Percentiles rank a stretch among this genome's conserved stretches.
phyloP scores from a whole-genome alignment of 2,888 invertebrate species.

The Poecilus cupreus region DNA sequence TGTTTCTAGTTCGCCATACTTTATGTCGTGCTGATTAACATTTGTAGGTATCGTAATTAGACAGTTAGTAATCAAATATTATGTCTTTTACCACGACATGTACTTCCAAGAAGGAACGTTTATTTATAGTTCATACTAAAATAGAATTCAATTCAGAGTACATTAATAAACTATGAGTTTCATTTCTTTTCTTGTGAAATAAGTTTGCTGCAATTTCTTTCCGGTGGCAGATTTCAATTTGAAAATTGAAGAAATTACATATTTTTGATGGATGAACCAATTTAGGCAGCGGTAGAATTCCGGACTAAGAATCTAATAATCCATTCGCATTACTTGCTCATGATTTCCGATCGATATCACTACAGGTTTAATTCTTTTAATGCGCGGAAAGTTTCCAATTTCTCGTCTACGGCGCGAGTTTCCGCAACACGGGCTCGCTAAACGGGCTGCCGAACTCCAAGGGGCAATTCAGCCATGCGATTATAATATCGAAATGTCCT shows the following conservation, averaged over 20 bases:
- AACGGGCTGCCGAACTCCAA: conserved; percentile 11
- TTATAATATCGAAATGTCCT: conserved; percentile 36
- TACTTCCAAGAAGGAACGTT: too few relatives aligned
- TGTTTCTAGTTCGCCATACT: too few relatives aligned
- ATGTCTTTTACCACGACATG: too few relatives aligned
- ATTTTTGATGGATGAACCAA: conserved; percentile 34
- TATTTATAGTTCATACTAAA: too few relatives aligned
- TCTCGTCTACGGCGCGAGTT: not conserved
- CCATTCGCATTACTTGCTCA: conserved; percentile 21
- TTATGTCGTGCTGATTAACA: too few relatives aligned
- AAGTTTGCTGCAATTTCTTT: not conserved
- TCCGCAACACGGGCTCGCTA: not conserved
- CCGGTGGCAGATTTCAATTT: not conserved
- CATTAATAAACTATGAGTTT: too few relatives aligned
- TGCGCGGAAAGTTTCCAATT: conserved; percentile 23
- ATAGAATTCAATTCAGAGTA: too few relatives aligned
- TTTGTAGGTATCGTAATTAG: too few relatives aligned
- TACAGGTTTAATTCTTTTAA: conserved; percentile 38
- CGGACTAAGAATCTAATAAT: conserved; percentile 23
- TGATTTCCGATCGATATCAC: conserved; percentile 23
- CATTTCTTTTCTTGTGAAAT: too few relatives aligned
- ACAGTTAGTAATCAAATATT: too few relatives aligned
- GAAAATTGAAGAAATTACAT: conserved; percentile 4
- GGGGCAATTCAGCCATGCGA: conserved; percentile 25
- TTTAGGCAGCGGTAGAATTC: not conserved